These are phyloP conservation scores for Saccostrea echinata DNA, from an alignment of 1,140 invertebrate genomes.

Conservation along the genomic window DNA sequence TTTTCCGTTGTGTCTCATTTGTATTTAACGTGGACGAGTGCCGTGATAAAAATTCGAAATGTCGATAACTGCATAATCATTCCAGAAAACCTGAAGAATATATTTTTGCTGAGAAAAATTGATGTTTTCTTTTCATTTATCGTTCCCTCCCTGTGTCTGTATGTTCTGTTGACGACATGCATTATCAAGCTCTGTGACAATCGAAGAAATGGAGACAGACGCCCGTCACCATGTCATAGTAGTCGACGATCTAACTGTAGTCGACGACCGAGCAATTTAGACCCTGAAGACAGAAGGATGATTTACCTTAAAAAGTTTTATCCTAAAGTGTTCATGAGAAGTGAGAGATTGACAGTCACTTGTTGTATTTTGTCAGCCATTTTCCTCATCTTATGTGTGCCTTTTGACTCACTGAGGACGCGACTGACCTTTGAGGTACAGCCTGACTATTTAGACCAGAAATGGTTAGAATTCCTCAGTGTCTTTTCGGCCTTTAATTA, in stretches of 20 bases:
- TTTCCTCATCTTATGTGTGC: slow-evolving; percentile 59
- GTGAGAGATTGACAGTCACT: slow-evolving; percentile 48
- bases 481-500: slow-evolving; percentile 12
- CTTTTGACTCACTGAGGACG: slow-evolving; percentile 60
- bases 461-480: background rate
- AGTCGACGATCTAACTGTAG: slow-evolving; percentile 35
- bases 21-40: slow-evolving; percentile 65
- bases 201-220: background rate
- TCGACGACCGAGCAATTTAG: slow-evolving; percentile 51
- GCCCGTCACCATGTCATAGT: background rate
- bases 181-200: background rate
- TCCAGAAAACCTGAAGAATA: slow-evolving; percentile 61
- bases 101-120: slow-evolving; percentile 61
- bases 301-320: slow-evolving; percentile 46
- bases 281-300: slow-evolving; percentile 43
- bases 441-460: background rate
- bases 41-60: slow-evolving; percentile 45
- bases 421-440: slow-evolving; percentile 48
- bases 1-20: slow-evolving; percentile 63
- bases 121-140: slow-evolving; percentile 63
- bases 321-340: slow-evolving; percentile 51
- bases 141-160: slow-evolving; percentile 47
- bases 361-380: slow-evolving; percentile 48
- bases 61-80: slow-evolving; percentile 61
- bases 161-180: slow-evolving; percentile 40